These are phyloP conservation scores for Poecilia picta DNA, from an alignment of 2,797 vertebrate genomes.

Conservation along the genomic window DNA sequence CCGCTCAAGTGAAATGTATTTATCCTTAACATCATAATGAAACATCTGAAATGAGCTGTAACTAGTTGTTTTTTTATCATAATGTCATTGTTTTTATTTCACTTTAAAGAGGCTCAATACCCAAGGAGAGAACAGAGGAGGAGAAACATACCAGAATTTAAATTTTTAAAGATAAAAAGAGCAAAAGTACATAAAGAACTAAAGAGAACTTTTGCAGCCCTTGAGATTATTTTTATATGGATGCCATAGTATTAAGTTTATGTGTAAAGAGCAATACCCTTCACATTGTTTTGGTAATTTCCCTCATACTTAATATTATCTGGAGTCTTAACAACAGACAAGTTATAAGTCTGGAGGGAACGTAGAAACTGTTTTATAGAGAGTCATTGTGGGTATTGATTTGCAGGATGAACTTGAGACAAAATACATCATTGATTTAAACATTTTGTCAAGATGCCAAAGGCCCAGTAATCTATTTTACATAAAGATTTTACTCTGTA, in stretches of 20 bases:
- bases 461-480: not conserved
- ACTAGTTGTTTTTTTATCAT: conserved; percentile 1
- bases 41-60: not conserved
- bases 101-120: conserved; percentile 18
- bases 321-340: not conserved
- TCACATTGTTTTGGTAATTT: not conserved
- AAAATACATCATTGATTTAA: not conserved
- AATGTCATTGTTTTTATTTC: conserved; percentile 2
- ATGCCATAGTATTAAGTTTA: not conserved
- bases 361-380: not conserved
- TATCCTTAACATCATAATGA: not conserved
- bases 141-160: conserved; percentile 31
- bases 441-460: not conserved
- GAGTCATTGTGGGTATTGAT: not conserved
- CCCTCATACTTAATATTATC: not conserved
- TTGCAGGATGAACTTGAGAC: not conserved
- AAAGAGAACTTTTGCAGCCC: not conserved
- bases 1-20: not conserved
- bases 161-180: conserved; percentile 19
- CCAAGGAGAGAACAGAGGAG: conserved; percentile 33
- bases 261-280: not conserved
- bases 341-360: not conserved
- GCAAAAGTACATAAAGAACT: not conserved
- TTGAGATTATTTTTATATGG: not conserved
- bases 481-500: not conserved